Evolutionary conservation across 2,797 vertebrate genomes (phyloP), one percentile per base, ranked within the genome.

Genomic region (Rhinophrynus dorsalis): DNA sequence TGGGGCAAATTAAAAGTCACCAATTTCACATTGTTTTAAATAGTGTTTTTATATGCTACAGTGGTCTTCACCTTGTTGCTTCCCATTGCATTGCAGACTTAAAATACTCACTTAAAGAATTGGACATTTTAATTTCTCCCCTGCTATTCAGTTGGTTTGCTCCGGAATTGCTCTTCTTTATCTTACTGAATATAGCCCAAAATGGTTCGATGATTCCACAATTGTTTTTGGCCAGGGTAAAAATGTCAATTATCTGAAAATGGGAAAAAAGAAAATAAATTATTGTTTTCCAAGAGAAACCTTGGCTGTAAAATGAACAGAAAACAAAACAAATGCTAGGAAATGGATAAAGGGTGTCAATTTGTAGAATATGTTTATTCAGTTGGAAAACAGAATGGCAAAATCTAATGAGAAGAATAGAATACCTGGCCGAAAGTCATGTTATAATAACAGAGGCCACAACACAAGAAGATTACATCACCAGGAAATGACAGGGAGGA

Each of bases 381-480:
- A 62, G 20, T 33, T 33, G 50, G 67, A 70, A 70, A 55, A 52
- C 38, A 44, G 57, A 26, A 52, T 54, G 42, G 67, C 54, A 72
- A 64, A 72, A 57, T 13, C 26, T 70, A 70, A 57, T 58, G 60
- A 72, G 47, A 15, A 37, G 38, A 27, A 26, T 29, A 44, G 21
- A 33, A 45, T 64, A 61, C 47, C 32, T 48, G 21, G 59, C 50
- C 8, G 59, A 70, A 69, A 62, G 37, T 45, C 35, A 55, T 51
- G 48, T 59, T 65, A 11, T 72, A 65, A 72, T 72, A 71, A 57
- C 50, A 12, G 33, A 42, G 60, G 60, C 38, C 32, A 56, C 23
- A 27, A 48, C 21, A 44, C 8, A 21, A 48, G 52, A 59, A 24
- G 42, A 59, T 72, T 65, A 65, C 61, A 72, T 66, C 61, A 58